Conservation (phyloP, 2,113 vertebrate species). For the Brachyistius frenatus region DNA sequence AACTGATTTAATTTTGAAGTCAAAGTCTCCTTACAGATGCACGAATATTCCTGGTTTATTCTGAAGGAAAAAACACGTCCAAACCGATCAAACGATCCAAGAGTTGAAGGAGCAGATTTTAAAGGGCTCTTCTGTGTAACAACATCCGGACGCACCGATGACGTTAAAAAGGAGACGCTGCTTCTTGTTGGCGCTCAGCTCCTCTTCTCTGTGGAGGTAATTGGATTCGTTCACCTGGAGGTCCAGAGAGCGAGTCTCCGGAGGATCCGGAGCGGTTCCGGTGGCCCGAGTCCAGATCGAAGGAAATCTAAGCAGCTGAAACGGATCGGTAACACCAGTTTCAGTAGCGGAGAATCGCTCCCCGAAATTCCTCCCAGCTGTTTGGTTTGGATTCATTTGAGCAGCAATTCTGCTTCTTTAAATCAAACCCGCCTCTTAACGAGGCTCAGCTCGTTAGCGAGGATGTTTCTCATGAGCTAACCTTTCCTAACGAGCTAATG, state of each 20-base stretch:
- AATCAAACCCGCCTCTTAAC: background rate
- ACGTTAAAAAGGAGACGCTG: constrained; percentile 1
- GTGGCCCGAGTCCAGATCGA: constrained; percentile 31
- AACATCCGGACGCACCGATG: background rate
- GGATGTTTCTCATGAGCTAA: background rate
- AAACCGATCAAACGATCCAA: too few species aligned
- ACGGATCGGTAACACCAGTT: background rate
- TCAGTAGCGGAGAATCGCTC: too few species aligned
- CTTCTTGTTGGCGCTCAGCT: background rate
- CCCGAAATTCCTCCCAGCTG: background rate
- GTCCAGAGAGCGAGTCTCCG: constrained; percentile 15
- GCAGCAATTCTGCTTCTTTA: background rate
- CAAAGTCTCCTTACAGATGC: too few species aligned
- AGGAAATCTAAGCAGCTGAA: constrained; percentile 42
- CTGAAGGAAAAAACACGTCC: too few species aligned
- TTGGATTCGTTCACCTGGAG: constrained; percentile 24
- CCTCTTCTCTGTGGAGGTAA: constrained; percentile 2
- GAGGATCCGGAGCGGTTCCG: constrained; percentile 34
- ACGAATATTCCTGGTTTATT: too few species aligned
- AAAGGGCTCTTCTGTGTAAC: background rate
- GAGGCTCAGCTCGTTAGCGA: constrained; percentile 6
- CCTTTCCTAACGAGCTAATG: constrained; percentile 26
- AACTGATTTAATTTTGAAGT: too few species aligned
- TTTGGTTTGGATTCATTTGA: background rate
- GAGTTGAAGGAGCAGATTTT: background rate